phyloP scores from a whole-genome alignment of 2,113 vertebrate species.

The Mus pahari region DNA sequence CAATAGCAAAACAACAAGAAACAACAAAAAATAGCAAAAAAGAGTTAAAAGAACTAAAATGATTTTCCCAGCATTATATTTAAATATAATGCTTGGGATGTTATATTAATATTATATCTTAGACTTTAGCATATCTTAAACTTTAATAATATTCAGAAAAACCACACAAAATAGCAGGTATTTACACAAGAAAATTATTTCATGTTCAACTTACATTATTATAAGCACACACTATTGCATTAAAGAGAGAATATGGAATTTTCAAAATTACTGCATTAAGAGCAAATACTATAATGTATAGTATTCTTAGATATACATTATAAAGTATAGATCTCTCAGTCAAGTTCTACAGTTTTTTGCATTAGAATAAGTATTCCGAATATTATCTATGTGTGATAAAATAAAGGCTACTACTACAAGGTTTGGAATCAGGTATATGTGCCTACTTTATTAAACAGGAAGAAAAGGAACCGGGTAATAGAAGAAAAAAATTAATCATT shows the following conservation, averaged over 20 bases:
- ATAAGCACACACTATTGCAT: neutral
- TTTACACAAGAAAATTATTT: neutral
- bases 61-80: neutral
- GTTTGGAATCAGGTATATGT: constrained; percentile 4
- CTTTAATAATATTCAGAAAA: neutral
- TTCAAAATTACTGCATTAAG: neutral
- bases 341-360: neutral
- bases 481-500: constrained; percentile 55
- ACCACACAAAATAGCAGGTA: neutral
- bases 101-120: neutral
- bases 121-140: neutral
- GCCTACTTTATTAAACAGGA: neutral
- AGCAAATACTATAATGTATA: neutral
- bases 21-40: neutral
- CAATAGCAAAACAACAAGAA: too few species aligned
- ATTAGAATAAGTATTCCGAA: neutral
- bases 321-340: neutral
- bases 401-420: neutral
- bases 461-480: neutral
- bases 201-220: neutral
- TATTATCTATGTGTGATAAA: neutral
- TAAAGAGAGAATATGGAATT: neutral
- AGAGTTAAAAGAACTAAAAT: neutral
- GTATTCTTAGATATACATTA: neutral
- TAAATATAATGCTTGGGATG: neutral